Evolutionary conservation across 2,797 vertebrate genomes (phyloP), one percentile per base, ranked within the genome.

Genomic region (Cyclopterus lumpus): DNA sequence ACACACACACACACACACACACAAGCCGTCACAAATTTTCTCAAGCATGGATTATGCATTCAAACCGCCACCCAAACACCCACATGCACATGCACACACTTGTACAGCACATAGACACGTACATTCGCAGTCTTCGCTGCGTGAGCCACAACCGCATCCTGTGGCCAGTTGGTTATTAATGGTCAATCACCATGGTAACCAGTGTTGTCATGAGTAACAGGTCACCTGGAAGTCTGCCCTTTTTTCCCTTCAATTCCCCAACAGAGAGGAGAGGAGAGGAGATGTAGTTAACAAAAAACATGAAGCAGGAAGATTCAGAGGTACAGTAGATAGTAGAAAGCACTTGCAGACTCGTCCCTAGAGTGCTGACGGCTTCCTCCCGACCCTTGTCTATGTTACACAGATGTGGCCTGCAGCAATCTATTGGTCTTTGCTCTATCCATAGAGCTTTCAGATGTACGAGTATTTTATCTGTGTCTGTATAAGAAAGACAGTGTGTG

Each of bases 131-230:
- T 54, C 73, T 53, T 82, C 70, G 1, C 84, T 69, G 68, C 30
- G 48, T 72, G 87, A 88, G 75, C 77, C 82, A 66, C 83, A 75
- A 66, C 79, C 28, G 16, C 5, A 71, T 91, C 89, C 88, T 73
- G 80, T 76, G 84, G 91, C 86, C 84, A 82, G 75, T 86, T 80
- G 88, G 91, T 91, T 94, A 94, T 93, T 92, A 91, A 89, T 91
- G 91, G 92, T 81, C 82, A 79, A 93, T 95, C 91, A 80, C 93
- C 89, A 93, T 94, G 91, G 94, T 86, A 94, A 95, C 93, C 86
- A 77, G 76, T 88, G 79, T 87, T 91, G 89, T 89, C 92, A 92
- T 61, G 58, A 80, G 85, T 84, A 91, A 88, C 85, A 87, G 92
- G 91, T 93, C 92, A 94, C 91, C 90, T 90, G 90, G 87, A 93